Evolutionary conservation across 1,140 invertebrate species (phyloP).

Genomic region (Plutomurus gul): DNA sequence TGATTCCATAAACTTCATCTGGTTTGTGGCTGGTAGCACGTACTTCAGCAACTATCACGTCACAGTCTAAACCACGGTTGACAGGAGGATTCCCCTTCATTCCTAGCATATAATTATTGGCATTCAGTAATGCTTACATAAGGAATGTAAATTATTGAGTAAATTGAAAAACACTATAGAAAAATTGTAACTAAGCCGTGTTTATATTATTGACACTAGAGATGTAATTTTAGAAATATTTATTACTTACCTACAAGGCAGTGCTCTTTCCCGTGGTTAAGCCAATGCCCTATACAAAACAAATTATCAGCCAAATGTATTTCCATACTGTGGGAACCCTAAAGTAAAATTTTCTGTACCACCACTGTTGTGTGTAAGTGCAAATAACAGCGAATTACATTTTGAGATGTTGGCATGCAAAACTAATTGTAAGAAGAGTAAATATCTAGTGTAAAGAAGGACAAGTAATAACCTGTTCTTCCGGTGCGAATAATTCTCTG

Average conservation of each 20-base stretch:
- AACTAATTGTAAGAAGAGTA: background rate
- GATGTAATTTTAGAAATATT: no score
- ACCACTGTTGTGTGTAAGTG: no score
- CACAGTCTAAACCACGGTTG: conserved; percentile 93
- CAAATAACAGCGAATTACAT: no score
- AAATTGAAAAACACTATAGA: no score
- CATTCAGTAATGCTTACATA: no score
- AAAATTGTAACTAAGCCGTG: no score
- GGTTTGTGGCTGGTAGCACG: conserved; percentile 96
- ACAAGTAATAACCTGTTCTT: conserved; percentile 74
- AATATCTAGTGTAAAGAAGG: conserved; percentile 17
- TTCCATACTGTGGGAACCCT: background rate
- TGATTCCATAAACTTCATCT: conserved; percentile 96
- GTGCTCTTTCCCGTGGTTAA: conserved; percentile 98
- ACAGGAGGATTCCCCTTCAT: conserved; percentile 93
- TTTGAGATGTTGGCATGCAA: no score
- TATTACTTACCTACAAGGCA: no score
- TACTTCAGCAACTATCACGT: conserved; percentile 98
- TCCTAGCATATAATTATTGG: no score
- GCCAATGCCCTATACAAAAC: conserved; percentile 76
- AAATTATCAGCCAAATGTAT: background rate
- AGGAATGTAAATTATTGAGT: no score
- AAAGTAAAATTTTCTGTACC: no score
- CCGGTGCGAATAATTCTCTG: conserved; percentile 96
- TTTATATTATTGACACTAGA: no score